Evolutionary conservation across 2,888 invertebrate species (phyloP).

Genomic region (Torymus texanus): DNA sequence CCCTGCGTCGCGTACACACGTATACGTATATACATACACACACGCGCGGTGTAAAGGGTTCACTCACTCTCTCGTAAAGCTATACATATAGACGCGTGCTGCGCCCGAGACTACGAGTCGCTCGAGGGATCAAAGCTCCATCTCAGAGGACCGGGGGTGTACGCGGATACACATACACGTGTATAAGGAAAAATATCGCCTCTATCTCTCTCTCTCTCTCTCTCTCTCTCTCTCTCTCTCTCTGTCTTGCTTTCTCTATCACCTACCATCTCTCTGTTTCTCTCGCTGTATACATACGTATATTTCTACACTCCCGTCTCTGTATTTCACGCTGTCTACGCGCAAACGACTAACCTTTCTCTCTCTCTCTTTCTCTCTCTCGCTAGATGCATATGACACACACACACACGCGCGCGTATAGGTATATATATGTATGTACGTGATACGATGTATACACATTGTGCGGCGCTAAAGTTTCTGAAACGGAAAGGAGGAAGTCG

Average conservation of each 20-base stretch:
- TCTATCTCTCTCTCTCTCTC: background rate
- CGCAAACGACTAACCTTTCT: conserved; percentile 23
- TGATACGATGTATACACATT: conserved; percentile 9
- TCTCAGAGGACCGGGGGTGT: background rate
- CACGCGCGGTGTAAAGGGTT: no score
- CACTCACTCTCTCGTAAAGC: background rate
- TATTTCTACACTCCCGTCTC: background rate
- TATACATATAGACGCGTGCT: background rate
- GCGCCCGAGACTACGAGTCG: background rate
- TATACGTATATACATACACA: no score
- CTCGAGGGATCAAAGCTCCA: conserved; percentile 27
- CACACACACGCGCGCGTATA: background rate
- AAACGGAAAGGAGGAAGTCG: conserved; percentile 31
- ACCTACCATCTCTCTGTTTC: background rate
- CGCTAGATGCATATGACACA: no score
- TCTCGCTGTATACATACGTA: background rate
- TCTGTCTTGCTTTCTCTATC: background rate
- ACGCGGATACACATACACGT: no score
- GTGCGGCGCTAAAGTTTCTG: background rate
- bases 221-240: background rate
- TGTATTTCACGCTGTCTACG: background rate
- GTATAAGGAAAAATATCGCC: background rate
- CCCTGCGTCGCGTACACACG: background rate
- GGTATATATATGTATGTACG: background rate
- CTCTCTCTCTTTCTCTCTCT: no score